Evolutionary conservation across 2,113 vertebrate species (phyloP), one percentile per base, ranked within the genome.

Genomic region (Catagonus wagneri): DNA sequence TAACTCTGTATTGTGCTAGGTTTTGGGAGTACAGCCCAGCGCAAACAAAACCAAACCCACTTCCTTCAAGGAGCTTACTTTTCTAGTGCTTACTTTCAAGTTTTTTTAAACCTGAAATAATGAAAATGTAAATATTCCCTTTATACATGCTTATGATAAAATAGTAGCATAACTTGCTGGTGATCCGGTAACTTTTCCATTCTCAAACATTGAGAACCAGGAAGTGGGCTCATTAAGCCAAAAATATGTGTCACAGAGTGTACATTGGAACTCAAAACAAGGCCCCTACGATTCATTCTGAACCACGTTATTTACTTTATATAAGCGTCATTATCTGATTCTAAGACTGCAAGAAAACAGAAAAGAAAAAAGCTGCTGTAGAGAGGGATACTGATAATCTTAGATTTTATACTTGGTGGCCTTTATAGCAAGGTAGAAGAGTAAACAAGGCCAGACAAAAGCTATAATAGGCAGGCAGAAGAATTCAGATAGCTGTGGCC

Each of bases 171-270:
- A 81, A 66, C 54, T 63, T 93, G 65, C 23, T 78, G 89, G 65
- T 92, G 19, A 60, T 76, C n/a, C 68, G 50, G 16, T 63, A 78
- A 75, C 66, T 87, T 96, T 60, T 89, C 25, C 85, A 32, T 93
- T 90, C 36, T 72, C 32, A 93, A 61, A 92, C 69, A 58, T 32
- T 76, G 50, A 86, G 69, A 94, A 87, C 25, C 80, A 95, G 80
- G 80, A 96, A 95, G 50, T 85, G 52, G 68, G n/a, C 68, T 29
- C 63, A 34, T 20, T 76, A 69, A 90, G 27, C 36, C 52, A 75
- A 58, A 68, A 68, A 66, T 54, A 86, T 6, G 8, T 90, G 25
- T 84, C 50, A 60, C 2, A 32, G n/a, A 65, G 54, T 78, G 6
- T 89, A 39, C 50, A 52, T 25, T 20, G 14, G 7, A 16, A 63